phyloP scores from a whole-genome alignment of 1,140 invertebrate genomes.

The Prorops nasuta region DNA sequence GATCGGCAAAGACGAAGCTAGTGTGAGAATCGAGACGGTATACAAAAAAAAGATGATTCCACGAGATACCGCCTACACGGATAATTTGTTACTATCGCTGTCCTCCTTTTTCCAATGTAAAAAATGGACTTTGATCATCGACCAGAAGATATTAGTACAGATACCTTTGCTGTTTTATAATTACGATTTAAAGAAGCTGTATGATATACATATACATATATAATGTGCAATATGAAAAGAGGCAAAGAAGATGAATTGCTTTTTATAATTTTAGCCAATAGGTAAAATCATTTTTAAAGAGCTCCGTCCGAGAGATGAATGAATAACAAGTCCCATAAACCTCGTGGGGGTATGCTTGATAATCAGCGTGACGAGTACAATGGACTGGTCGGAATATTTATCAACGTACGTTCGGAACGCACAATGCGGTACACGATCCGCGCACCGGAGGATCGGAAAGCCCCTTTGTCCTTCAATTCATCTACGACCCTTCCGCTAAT shows the following conservation, averaged over 20 bases:
- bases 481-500: neutral
- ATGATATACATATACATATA: too few relatives aligned
- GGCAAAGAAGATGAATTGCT: too few relatives aligned
- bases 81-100: neutral
- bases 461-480: neutral
- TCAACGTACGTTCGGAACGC: slow-evolving; percentile 10
- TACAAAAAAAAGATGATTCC: neutral
- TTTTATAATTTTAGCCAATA: too few relatives aligned
- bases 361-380: slow-evolving; percentile 16
- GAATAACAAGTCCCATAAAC: slow-evolving; percentile 13
- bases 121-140: too few relatives aligned
- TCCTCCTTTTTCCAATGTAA: neutral
- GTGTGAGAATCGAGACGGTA: neutral
- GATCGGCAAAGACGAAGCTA: neutral
- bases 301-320: too few relatives aligned
- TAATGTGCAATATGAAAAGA: too few relatives aligned
- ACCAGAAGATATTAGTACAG: too few relatives aligned
- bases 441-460: too few relatives aligned
- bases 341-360: neutral
- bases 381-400: slow-evolving; percentile 16
- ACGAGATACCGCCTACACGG: neutral
- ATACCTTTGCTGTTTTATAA: too few relatives aligned
- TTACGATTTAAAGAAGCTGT: too few relatives aligned
- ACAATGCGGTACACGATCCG: neutral
- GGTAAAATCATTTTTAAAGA: too few relatives aligned